Base-by-base conservation (phyloP, 2,888 invertebrate genomes). In the Mongoloraphidia duomilia region DNA sequence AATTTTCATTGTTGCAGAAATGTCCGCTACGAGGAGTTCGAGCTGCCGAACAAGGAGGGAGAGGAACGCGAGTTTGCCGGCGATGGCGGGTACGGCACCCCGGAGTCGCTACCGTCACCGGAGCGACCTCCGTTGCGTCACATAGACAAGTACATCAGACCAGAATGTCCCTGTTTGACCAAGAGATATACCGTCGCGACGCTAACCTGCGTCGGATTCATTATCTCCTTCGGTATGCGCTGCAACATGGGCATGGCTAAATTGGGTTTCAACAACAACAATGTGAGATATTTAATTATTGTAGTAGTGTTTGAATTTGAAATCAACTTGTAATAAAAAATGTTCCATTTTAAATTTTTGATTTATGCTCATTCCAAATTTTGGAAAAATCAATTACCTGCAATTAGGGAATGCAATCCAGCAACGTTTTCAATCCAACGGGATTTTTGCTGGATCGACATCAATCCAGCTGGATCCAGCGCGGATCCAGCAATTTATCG, bases 231-330 rank as follows among this genome's bases (percentile, higher is more conserved):
- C 63, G 98, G 98, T 13, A 98, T 98, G 83, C 80, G 98, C 50
- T 96, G 95, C 69, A 98, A 97, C 71, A 91, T 98, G 88, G 93
- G 96, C 48, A 93, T 97, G 70, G 96, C 97, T 43, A 93, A 95
- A 67, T 79, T 92, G 50, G 83, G 86, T 65, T 75, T 84, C 65
- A 26, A 26, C 26, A 26, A 26, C 26, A 26, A 26, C 6, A 26
- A 26, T 26, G 26, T 26, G 26, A 26, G 26, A 26, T 6, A 6
- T 6, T 26, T 26, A 6, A 26, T 6, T 26, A 26, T 6, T 26
- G 26, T 26, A 1, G 3, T 26, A 26, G 26, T 26, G 6, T 26
- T 26, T 26, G 26, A 26, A 26, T 26, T 17, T 17, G 6, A 26
- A 26, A 26, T 26, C 26, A 26, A 26, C 6, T 26, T 26, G 26